Evolutionary conservation across 2,113 vertebrate genomes (phyloP), one percentile per base, ranked within the genome.

Genomic region (Anhinga rufa): DNA sequence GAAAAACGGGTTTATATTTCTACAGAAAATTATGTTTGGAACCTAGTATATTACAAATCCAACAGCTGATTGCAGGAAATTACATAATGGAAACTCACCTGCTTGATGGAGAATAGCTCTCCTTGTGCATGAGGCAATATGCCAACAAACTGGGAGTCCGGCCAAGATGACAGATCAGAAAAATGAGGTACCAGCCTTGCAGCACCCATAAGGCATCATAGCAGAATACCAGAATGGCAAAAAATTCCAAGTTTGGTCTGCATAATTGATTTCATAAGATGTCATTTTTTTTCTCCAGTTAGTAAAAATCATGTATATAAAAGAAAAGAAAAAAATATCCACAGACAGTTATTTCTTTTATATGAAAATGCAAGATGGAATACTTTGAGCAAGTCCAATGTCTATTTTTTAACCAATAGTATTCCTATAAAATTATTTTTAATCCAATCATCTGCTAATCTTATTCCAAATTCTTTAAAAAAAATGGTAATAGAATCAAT

Each of bases 161-260:
- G 83, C 83, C 89, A 89, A 75, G 29, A 31, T 44, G 83, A 93
- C 77, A 91, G 80, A 84, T 4, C 89, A 95, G 89, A 93, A 95
- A 89, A 88, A 95, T 60, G 83, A 93, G 77, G 55, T 38, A 81
- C 42, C 72, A 91, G 42, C 38, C 79, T 83, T 86, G 51, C 55
- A 40, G 46, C 32, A 88, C 34, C 69, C 79, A 25, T 17, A 88
- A 87, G 42, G 38, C 24, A 71, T 38, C 48, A 16, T 78, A 83
- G 77, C 51, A 86, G 26, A 84, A 82, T 18, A 88, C 18, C 69
- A 91, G 17, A 68, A 58, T n/a, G 42, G 28, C 42, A 83, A 83
- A 85, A 64, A 58, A 48, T 21, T 81, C 54, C 28, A 62, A 12
- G 10, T 70, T 78, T 79, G 26, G 44, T 44, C 61, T 44, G 28